A percentile compares a stretch with the other conserved stretches of the same genome.
Evolutionary conservation across 1,140 invertebrate species (phyloP).

Genomic region (Drosophila ambigua): DNA sequence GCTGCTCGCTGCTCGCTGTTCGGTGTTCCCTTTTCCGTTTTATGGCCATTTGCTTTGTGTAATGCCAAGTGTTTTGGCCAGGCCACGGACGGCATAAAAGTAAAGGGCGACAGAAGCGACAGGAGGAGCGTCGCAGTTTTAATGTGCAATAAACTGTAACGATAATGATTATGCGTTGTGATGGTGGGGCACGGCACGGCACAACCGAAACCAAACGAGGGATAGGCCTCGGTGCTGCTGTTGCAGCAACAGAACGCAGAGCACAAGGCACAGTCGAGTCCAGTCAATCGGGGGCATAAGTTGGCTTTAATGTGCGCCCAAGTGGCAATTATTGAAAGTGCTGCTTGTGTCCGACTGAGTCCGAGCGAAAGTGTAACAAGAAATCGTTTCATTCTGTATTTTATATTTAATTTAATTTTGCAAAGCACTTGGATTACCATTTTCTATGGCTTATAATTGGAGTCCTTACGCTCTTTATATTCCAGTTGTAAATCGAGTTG

Average conservation of each 20-base stretch:
- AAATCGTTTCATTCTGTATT: constrained; percentile 66
- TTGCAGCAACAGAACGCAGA: constrained; percentile 23
- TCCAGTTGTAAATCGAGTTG: too few relatives aligned
- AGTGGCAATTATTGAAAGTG: constrained; percentile 81
- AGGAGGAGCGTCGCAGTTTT: constrained; percentile 61
- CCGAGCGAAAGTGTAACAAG: constrained; percentile 39
- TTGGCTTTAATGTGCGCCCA: constrained; percentile 79
- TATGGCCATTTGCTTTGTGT: constrained; percentile 79
- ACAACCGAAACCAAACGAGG: background rate
- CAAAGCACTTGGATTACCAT: constrained; percentile 22
- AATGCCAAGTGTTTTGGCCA: constrained; percentile 68
- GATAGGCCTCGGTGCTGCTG: constrained; percentile 29
- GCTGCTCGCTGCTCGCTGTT: constrained; percentile 33
- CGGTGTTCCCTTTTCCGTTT: constrained; percentile 57
- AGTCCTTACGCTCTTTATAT: too few relatives aligned
- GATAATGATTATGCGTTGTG: constrained; percentile 79
- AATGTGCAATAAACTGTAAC: constrained; percentile 81
- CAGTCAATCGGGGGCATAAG: constrained; percentile 68
- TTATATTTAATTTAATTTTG: constrained; percentile 77
- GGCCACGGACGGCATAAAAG: constrained; percentile 57
- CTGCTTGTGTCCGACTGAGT: constrained; percentile 30
- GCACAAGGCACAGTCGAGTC: constrained; percentile 9
- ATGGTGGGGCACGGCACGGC: constrained; percentile 7
- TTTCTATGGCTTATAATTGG: background rate
- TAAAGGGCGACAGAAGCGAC: constrained; percentile 50